Evolutionary conservation across 2,113 vertebrate genomes (phyloP), one percentile per base, ranked within the genome.

Genomic region (Poeciliopsis retropinna): DNA sequence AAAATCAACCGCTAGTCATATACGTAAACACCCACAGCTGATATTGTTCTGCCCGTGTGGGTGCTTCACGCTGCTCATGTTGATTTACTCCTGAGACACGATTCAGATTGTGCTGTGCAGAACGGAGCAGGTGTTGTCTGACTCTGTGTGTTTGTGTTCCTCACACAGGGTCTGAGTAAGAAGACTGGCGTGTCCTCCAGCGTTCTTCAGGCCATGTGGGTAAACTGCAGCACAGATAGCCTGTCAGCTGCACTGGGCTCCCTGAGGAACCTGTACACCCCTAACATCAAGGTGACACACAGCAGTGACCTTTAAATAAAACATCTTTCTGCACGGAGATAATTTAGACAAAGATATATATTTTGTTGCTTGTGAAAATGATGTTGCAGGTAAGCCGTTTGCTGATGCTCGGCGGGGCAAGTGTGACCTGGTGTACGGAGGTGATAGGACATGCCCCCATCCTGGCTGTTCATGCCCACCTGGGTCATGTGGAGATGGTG

Each of bases 241-340:
- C 93, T 99, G 13, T 99, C 98, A 2, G 95, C 97, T 2, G 98
- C 98, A 3, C 94, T 99, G 1, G 96, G 96, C 39, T 99, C 98
- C 31, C 95, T 99, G 68, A 95, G 98, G 87, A 99, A 99, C 87
- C 95, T 99, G 62, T 99, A 99, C 77, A 99, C 98, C 15, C 98
- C 98, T 57, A 99, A 99, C 0, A 97, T 98, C 92, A 99, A 99
- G 97, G 98, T 99, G 73, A 89, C 85, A 75, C 22, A 60, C 71
- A 67, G 28, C 51, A 62, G 13, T 64, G 29, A n/a, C 54, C 57
- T 4, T 51, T 51, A 17, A 72, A 11, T 0, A 63, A 25, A 64
- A 3, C 9, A 64, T 64, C 19, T 17, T n/a, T 32, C 17, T 19
- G n/a, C 29, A 13, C 41, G 2, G 19, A 44, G 15, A 27, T 2